Evolutionary conservation across 2,113 vertebrate genomes (phyloP).

Genomic region (Narcine bancroftii): DNA sequence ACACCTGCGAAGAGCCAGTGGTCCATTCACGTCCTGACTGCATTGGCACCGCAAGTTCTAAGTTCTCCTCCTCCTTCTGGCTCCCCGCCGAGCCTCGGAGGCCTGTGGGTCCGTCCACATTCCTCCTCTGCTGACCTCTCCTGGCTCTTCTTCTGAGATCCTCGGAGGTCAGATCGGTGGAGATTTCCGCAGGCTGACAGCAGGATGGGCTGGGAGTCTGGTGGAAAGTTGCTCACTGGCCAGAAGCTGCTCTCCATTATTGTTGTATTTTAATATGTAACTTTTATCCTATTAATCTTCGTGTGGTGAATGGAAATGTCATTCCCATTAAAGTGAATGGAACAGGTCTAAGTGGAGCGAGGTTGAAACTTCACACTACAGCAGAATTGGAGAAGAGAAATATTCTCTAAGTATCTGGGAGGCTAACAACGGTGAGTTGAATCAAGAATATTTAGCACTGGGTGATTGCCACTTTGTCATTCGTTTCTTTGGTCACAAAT

Average conservation of each 20-base stretch:
- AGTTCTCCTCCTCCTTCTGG: not conserved
- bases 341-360: not conserved
- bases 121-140: no score
- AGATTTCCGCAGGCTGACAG: not conserved
- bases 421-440: not conserved
- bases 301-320: not conserved
- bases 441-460: not conserved
- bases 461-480: no score
- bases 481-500: not conserved
- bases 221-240: not conserved
- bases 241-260: not conserved
- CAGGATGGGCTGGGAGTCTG: not conserved
- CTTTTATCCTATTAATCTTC: not conserved
- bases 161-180: not conserved
- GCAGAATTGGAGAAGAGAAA: not conserved
- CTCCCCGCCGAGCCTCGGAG: no score
- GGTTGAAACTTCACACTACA: not conserved
- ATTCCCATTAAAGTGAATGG: not conserved
- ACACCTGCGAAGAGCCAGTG: not conserved
- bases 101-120: no score
- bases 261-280: not conserved
- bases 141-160: not conserved
- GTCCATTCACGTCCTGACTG: not conserved
- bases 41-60: not conserved
- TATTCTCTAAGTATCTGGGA: not conserved